phyloP scores from a whole-genome alignment of 2,888 invertebrate species.

The Perithous albicinctus region DNA sequence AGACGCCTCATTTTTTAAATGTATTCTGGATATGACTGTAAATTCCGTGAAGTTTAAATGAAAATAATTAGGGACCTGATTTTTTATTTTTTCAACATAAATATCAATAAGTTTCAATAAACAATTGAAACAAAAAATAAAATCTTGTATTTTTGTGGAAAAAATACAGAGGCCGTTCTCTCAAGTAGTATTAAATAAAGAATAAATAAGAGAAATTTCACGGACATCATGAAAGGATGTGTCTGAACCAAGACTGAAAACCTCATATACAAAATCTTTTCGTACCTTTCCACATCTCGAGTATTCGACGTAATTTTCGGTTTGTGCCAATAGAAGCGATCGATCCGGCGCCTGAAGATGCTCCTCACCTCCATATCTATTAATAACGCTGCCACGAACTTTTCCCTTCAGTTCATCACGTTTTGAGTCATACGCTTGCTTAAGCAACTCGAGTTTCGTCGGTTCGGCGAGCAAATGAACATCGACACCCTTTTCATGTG shows the following conservation, averaged over 20 bases:
- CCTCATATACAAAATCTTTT: neutral
- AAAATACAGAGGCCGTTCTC: too few relatives aligned
- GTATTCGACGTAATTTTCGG: constrained; percentile 98
- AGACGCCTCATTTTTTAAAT: too few relatives aligned
- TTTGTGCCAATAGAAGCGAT: constrained; percentile 96
- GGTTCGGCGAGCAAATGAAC: constrained; percentile 98
- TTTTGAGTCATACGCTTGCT: constrained; percentile 95
- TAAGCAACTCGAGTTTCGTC: constrained; percentile 96
- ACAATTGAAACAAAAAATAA: neutral
- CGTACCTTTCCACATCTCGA: constrained; percentile 94
- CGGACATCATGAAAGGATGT: too few relatives aligned
- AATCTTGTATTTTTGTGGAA: too few relatives aligned
- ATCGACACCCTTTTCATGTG: constrained; percentile 96
- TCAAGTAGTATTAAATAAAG: too few relatives aligned
- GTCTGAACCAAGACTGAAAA: too few relatives aligned
- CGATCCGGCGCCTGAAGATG: constrained; percentile 95
- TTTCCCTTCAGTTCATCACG: constrained; percentile 95
- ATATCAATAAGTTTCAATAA: neutral
- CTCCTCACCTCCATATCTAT: constrained; percentile 98
- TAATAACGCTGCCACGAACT: constrained; percentile 93
- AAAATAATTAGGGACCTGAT: too few relatives aligned
- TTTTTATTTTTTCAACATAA: neutral
- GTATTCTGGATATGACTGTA: too few relatives aligned
- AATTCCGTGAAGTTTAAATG: too few relatives aligned
- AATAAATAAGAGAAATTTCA: neutral